phyloP scores from a whole-genome alignment of 2,797 vertebrate genomes.

The Propithecus deckenii region DNA sequence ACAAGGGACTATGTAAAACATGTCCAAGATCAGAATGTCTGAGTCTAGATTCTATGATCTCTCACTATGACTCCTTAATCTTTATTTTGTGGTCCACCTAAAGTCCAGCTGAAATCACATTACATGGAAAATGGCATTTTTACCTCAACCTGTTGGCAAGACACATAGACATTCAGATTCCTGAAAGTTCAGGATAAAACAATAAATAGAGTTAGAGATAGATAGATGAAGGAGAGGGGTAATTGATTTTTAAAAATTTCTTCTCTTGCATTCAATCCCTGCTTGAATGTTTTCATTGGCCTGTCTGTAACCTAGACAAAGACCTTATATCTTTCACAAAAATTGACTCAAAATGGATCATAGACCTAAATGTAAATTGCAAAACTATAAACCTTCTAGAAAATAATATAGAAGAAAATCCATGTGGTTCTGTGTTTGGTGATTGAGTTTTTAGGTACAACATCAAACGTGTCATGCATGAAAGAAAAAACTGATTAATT shows the following conservation, averaged over 20 bases:
- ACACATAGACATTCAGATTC: not conserved
- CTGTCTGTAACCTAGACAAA: not conserved
- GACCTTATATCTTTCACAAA: not conserved
- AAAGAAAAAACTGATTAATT: not conserved
- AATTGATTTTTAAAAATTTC: not conserved
- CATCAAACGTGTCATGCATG: not conserved
- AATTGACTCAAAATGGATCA: not conserved
- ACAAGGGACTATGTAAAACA: not conserved
- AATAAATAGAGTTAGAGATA: not conserved
- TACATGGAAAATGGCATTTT: not conserved
- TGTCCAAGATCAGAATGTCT: not conserved
- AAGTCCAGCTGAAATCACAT: not conserved
- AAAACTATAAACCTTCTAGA: not conserved
- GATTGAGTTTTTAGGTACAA: not conserved
- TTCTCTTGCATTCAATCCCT: not conserved
- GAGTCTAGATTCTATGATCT: not conserved
- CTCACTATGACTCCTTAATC: not conserved
- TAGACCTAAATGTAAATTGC: not conserved
- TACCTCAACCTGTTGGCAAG: not conserved
- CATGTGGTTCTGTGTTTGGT: not conserved
- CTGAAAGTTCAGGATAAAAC: not conserved
- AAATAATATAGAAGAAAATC: not conserved
- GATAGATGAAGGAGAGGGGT: not conserved
- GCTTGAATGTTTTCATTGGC: not conserved
- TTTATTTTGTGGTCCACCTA: not conserved